A percentile compares a stretch with the other conserved stretches of the same genome.
phyloP scores from a whole-genome alignment of 2,113 vertebrate species.

The Pseudonaja textilis region DNA sequence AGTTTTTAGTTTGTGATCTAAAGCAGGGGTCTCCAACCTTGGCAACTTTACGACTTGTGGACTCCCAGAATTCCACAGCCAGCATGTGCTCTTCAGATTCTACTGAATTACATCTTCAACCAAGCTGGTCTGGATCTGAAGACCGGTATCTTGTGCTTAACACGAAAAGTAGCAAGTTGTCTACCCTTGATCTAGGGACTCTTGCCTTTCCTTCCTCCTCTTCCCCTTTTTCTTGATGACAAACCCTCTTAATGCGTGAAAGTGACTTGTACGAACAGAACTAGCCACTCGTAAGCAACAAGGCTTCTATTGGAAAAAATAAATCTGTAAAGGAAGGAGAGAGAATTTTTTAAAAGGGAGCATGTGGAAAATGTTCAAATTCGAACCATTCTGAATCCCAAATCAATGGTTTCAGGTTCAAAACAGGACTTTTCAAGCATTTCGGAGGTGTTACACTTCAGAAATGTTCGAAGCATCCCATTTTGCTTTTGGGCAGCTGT shows the following conservation, averaged over 20 bases:
- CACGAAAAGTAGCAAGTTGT: background rate
- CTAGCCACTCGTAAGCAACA: background rate
- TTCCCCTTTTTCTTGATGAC: background rate
- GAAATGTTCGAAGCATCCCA: background rate
- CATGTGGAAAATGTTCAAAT: background rate
- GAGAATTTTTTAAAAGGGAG: background rate
- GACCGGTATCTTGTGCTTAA: background rate
- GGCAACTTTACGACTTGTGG: no score
- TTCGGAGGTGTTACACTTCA: background rate
- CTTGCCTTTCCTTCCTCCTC: background rate
- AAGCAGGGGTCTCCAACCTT: no score
- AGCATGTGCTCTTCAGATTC: background rate
- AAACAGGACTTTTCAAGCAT: background rate
- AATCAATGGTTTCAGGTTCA: background rate
- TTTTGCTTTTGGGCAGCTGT: background rate
- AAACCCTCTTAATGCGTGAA: background rate
- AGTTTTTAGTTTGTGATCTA: background rate
- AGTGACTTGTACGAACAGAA: background rate
- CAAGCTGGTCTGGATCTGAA: background rate
- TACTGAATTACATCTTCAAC: background rate
- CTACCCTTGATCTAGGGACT: background rate
- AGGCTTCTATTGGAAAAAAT: background rate
- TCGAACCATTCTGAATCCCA: background rate
- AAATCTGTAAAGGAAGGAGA: background rate
- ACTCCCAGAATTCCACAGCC: no score